Evolutionary conservation across 2,888 invertebrate genomes (phyloP).

Genomic region (Athalia rosae): DNA sequence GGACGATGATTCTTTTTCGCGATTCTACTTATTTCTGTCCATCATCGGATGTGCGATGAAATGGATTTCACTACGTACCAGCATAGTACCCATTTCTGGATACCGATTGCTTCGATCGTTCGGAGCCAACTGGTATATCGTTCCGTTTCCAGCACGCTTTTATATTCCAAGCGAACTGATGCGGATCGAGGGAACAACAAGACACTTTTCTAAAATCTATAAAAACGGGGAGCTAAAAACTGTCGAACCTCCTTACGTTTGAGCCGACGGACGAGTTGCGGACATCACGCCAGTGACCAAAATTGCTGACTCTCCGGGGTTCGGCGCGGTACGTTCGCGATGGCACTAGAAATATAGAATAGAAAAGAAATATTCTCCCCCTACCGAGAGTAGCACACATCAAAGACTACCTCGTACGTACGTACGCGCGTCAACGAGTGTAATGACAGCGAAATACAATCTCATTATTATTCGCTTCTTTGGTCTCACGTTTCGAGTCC

Average conservation of each 20-base stretch:
- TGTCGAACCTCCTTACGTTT: conserved; percentile 62
- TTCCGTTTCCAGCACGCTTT: conserved; percentile 63
- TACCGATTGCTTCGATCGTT: conserved; percentile 63
- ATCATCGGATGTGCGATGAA: background rate
- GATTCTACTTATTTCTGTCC: background rate
- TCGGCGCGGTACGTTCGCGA: background rate
- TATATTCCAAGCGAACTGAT: conserved; percentile 70
- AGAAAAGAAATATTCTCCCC: conserved; percentile 21
- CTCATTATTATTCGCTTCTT: too few relatives aligned
- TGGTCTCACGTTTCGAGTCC: too few relatives aligned
- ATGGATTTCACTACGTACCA: conserved; percentile 64
- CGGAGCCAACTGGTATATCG: conserved; percentile 64
- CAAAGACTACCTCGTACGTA: too few relatives aligned
- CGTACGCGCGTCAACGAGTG: too few relatives aligned
- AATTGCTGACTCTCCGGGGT: conserved; percentile 4
- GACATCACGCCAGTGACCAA: conserved; percentile 17
- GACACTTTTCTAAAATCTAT: conserved; percentile 68
- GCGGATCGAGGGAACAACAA: conserved; percentile 67
- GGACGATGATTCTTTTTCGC: background rate
- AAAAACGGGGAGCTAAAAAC: conserved; percentile 67
- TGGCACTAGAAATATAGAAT: background rate
- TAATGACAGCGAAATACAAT: too few relatives aligned
- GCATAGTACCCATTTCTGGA: conserved; percentile 61
- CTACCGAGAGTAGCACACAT: background rate
- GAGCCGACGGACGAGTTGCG: conserved; percentile 52